These are phyloP conservation scores for Athene noctua DNA, from an alignment of 2,113 vertebrate genomes.

Conservation along the genomic window DNA sequence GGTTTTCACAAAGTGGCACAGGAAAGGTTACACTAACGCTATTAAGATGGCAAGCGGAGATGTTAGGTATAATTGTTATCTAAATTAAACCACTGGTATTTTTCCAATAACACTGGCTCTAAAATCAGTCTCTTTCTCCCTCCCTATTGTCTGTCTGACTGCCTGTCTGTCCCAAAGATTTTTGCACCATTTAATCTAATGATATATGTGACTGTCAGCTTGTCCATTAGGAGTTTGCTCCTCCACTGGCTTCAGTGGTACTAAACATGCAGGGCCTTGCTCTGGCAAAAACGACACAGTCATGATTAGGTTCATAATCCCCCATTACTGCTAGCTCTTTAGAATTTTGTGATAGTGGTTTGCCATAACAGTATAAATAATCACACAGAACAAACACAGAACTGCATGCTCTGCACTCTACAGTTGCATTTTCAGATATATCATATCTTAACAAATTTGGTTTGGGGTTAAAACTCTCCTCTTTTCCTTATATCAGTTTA, in stretches of 20 bases:
- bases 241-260: not conserved
- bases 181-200: not conserved
- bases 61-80: not conserved
- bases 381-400: not conserved
- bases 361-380: not conserved
- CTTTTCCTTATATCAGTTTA: not conserved
- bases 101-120: not conserved
- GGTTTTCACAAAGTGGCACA: not conserved
- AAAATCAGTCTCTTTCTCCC: not conserved
- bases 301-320: not conserved
- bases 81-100: not conserved
- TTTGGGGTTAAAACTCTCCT: not conserved
- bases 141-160: not conserved
- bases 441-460: not conserved
- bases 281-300: not conserved
- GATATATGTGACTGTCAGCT: not conserved
- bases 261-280: not conserved
- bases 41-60: not conserved
- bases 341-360: not conserved
- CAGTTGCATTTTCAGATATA: not conserved
- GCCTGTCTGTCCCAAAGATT: not conserved
- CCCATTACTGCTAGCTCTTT: not conserved
- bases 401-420: not conserved
- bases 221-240: not conserved
- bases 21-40: not conserved